A percentile compares a stretch with the other conserved stretches of the same genome.
These are phyloP conservation scores for Alaudala cheleensis DNA, from an alignment of 2,113 vertebrate genomes.

Conservation along the genomic window DNA sequence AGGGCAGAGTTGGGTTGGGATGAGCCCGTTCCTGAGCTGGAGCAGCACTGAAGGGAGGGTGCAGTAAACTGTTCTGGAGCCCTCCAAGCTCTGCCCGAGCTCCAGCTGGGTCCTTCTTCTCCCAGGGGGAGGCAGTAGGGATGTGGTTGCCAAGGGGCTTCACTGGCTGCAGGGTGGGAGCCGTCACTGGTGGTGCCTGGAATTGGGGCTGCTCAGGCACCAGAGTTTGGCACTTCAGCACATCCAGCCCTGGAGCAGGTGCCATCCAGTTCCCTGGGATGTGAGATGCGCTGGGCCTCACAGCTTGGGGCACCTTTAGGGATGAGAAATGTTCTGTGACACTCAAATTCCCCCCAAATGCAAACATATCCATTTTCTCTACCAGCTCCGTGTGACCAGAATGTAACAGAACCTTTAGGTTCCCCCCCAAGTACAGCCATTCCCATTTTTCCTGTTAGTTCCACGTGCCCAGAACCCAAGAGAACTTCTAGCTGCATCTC, in stretches of 20 bases:
- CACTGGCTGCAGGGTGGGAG: not conserved
- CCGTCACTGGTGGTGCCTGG: not conserved
- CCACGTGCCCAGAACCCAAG: not conserved
- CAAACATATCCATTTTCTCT: not conserved
- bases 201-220: not conserved
- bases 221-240: not conserved
- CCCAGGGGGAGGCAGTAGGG: not conserved
- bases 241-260: not conserved
- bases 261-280: not conserved
- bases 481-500: not conserved
- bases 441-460: not conserved
- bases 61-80: not conserved
- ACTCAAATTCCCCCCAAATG: not conserved
- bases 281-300: not conserved
- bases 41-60: not conserved
- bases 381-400: not conserved
- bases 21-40: accelerated
- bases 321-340: not conserved
- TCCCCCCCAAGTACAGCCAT: accelerated
- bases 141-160: not conserved
- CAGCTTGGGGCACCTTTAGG: not conserved
- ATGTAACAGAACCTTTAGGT: not conserved
- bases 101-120: not conserved
- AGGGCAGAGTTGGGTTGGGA: not conserved
- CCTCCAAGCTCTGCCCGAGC: not conserved